phyloP scores from a whole-genome alignment of 2,888 invertebrate species.

The Dioctria rufipes region DNA sequence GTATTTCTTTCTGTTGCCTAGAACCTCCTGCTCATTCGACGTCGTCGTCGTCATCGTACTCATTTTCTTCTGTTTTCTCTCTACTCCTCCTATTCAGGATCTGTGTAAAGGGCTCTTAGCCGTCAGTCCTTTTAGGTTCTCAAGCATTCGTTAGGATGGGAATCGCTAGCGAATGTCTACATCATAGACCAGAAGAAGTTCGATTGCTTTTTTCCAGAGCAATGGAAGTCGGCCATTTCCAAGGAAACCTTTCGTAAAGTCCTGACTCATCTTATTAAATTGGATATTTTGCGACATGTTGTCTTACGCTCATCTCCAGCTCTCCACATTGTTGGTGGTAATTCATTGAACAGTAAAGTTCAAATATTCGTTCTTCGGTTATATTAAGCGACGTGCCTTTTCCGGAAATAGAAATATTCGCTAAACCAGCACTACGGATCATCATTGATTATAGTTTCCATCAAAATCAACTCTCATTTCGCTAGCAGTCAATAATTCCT shows the following conservation, averaged over 20 bases:
- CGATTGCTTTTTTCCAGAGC: conserved; percentile 20
- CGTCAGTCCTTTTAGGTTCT: conserved; percentile 23
- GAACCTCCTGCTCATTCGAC: neutral
- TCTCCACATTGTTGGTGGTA: neutral
- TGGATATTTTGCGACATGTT: conserved; percentile 41
- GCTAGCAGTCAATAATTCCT: no score
- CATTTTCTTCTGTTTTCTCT: neutral
- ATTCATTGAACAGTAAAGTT: neutral
- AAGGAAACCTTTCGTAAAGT: conserved; percentile 7
- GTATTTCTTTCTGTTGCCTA: neutral
- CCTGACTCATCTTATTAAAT: conserved; percentile 48
- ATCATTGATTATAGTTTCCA: no score
- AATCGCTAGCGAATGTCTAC: conserved; percentile 27
- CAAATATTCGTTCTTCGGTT: no score
- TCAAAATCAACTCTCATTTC: no score
- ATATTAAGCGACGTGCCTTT: no score
- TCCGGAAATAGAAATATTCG: no score
- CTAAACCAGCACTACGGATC: no score
- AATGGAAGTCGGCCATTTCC: conserved; percentile 4
- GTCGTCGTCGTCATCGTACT: neutral
- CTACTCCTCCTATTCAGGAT: neutral
- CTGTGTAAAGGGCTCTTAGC: conserved; percentile 24
- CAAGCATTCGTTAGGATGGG: conserved; percentile 22
- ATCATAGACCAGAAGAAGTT: conserved; percentile 37
- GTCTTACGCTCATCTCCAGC: neutral